phyloP scores from a whole-genome alignment of 1,140 invertebrate genomes.

The Dufourea novaeangliae region DNA sequence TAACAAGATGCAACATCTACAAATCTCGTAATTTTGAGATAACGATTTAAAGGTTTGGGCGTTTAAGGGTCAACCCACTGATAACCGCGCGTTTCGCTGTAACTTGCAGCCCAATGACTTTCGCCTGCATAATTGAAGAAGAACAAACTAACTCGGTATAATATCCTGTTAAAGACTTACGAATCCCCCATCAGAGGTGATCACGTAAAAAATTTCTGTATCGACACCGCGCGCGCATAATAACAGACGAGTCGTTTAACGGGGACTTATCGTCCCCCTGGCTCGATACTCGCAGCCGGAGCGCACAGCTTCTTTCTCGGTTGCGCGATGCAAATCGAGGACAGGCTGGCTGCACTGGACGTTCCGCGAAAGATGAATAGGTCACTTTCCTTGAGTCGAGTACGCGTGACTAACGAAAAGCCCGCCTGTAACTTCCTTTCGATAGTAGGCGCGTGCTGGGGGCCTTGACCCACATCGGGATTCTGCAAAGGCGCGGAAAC shows the following conservation, averaged over 20 bases:
- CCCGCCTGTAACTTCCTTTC: conserved; percentile 56
- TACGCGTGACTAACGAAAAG: conserved; percentile 61
- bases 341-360: conserved; percentile 26
- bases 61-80: too few relatives aligned
- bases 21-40: too few relatives aligned
- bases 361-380: conserved; percentile 63
- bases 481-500: conserved; percentile 27
- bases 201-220: conserved; percentile 19
- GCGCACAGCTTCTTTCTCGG: not conserved
- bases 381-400: conserved; percentile 63
- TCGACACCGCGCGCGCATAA: conserved; percentile 22
- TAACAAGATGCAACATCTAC: too few relatives aligned
- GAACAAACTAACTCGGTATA: too few relatives aligned
- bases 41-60: too few relatives aligned
- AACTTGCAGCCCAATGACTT: too few relatives aligned
- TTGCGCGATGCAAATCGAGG: conserved; percentile 24
- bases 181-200: not conserved
- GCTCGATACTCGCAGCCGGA: conserved; percentile 1
- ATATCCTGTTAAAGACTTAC: too few relatives aligned
- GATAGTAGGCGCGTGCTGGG: conserved; percentile 70
- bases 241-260: conserved; percentile 29
- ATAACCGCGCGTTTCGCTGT: too few relatives aligned
- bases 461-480: conserved; percentile 57
- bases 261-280: conserved; percentile 35
- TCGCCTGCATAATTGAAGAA: too few relatives aligned